Conservation (phyloP, 2,888 invertebrate species). For the Vesta saturnalis region DNA sequence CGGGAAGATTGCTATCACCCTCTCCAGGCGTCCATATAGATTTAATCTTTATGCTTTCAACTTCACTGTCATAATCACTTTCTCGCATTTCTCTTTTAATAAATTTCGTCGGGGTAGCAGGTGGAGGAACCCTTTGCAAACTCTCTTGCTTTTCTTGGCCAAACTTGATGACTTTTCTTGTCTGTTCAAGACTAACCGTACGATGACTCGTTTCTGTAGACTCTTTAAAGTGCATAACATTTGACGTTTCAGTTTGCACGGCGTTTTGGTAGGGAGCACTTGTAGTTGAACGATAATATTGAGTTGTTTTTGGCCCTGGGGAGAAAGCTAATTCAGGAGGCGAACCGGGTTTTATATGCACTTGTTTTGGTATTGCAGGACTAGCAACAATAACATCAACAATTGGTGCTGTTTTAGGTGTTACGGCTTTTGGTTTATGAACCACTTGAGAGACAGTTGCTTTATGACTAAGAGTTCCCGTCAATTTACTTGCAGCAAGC, state of each 20-base stretch:
- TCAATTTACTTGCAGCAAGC: constrained; percentile 51
- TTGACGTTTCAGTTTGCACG: constrained; percentile 74
- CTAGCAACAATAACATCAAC: constrained; percentile 56
- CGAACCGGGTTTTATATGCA: constrained; percentile 66
- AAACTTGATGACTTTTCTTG: constrained; percentile 74
- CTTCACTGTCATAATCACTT: constrained; percentile 77
- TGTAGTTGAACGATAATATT: constrained; percentile 67
- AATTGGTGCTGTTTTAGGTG: constrained; percentile 56
- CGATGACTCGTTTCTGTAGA: constrained; percentile 72
- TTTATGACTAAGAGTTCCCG: constrained; percentile 58
- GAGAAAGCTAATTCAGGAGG: constrained; percentile 69
- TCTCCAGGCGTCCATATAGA: constrained; percentile 73
- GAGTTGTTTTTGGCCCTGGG: constrained; percentile 64
- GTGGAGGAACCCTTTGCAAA: constrained; percentile 58
- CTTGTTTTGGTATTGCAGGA: constrained; percentile 54
- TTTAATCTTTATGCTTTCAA: constrained; percentile 69
- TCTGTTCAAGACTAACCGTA: constrained; percentile 75
- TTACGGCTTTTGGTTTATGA: constrained; percentile 66
- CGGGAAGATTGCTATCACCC: constrained; percentile 67
- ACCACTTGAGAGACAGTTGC: constrained; percentile 60
- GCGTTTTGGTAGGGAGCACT: constrained; percentile 70
- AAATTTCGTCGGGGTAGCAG: constrained; percentile 72
- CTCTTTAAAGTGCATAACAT: constrained; percentile 76
- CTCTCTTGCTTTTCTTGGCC: constrained; percentile 59
- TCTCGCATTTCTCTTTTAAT: constrained; percentile 72